Conservation (phyloP, 64 coral and sea anemone species). For the Porites lutea region DNA sequence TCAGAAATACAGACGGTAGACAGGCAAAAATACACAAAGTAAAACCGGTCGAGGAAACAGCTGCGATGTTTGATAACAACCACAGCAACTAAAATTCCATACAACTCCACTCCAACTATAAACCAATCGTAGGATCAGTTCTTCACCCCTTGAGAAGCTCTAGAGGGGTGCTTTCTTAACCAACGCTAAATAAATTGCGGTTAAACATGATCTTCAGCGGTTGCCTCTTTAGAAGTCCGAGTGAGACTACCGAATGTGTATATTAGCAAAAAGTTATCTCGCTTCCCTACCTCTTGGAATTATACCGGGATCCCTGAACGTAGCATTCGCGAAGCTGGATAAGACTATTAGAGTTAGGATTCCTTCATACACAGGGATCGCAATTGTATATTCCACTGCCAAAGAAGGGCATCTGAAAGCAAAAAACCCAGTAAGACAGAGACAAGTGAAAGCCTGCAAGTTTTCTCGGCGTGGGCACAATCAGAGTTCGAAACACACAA, state of each 20-base stretch:
- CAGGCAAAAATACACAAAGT: not conserved
- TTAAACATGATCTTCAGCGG: not conserved
- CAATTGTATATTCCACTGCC: constrained; percentile 67
- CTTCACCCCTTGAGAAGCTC: not conserved
- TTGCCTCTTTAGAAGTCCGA: not conserved
- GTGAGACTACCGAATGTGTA: not conserved
- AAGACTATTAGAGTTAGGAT: constrained; percentile 89
- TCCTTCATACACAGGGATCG: constrained; percentile 85
- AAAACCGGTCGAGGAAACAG: not conserved
- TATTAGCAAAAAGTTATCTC: not conserved
- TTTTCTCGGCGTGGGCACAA: constrained; percentile 50
- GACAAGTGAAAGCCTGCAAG: constrained; percentile 15
- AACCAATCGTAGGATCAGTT: not conserved
- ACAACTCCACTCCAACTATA: not conserved
- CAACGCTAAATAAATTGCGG: not conserved
- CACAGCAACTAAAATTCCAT: too few relatives aligned
- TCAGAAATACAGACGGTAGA: not conserved
- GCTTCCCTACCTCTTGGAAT: constrained; percentile 87
- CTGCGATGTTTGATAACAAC: not conserved
- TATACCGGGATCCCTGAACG: constrained; percentile 92
- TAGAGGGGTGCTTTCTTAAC: not conserved
- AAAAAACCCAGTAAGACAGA: constrained; percentile 20
- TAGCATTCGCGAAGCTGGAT: constrained; percentile 93
- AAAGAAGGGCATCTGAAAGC: constrained; percentile 91
- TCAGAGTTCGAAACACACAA: constrained; percentile 18